Conservation (phyloP, 2,113 vertebrate genomes). For the Pagrus major region DNA sequence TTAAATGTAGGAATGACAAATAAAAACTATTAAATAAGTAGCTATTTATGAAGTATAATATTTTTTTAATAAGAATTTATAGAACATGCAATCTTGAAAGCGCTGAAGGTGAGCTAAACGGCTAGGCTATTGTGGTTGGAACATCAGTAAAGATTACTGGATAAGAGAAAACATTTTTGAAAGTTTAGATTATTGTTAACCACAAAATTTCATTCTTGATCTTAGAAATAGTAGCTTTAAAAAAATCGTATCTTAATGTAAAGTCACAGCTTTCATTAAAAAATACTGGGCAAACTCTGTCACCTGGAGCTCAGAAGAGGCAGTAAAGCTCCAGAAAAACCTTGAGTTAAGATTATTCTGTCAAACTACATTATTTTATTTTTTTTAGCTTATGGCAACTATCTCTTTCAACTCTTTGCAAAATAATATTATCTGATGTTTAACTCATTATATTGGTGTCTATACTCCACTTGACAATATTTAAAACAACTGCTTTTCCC, state of each 20-base stretch:
- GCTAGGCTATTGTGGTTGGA: background rate
- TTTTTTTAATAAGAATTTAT: background rate
- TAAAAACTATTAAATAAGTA: background rate
- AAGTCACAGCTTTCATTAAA: background rate
- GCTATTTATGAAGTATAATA: too few relatives aligned
- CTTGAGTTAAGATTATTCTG: background rate
- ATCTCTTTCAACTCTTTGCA: background rate
- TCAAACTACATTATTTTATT: background rate
- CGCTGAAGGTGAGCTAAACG: background rate
- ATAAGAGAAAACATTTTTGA: background rate
- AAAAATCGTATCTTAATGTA: background rate
- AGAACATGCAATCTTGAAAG: background rate
- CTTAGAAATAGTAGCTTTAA: background rate
- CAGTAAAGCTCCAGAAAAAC: background rate
- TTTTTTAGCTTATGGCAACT: background rate
- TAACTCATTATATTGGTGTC: background rate
- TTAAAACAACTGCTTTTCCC: too few relatives aligned
- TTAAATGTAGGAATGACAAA: background rate
- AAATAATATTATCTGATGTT: background rate
- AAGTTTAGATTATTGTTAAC: background rate
- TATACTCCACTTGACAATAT: background rate
- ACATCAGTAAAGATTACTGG: background rate
- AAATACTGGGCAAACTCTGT: background rate
- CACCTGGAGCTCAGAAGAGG: background rate
- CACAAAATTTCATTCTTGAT: background rate